Conservation (phyloP, 2,797 vertebrate species). For the Distichodus sexfasciatus region DNA sequence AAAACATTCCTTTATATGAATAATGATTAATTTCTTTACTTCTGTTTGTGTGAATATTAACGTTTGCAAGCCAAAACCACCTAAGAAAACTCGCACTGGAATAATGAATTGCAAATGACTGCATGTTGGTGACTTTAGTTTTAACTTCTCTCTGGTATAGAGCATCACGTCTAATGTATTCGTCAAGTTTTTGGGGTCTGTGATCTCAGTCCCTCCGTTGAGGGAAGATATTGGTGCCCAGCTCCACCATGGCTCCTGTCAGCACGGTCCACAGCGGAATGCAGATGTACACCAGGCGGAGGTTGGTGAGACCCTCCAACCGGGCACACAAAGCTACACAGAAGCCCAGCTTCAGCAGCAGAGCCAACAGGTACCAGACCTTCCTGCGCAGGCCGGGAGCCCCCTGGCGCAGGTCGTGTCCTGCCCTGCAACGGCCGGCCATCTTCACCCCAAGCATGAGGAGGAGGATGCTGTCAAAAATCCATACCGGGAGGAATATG, state of each 20-base stretch:
- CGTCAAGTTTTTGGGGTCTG: too few relatives aligned
- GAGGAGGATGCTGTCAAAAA: constrained; percentile 91
- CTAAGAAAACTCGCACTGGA: too few relatives aligned
- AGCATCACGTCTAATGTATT: too few relatives aligned
- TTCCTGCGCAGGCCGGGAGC: constrained; percentile 87
- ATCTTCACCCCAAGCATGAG: constrained; percentile 93
- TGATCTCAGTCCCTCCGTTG: constrained; percentile 80
- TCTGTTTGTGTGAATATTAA: too few relatives aligned
- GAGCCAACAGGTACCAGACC: constrained; percentile 88
- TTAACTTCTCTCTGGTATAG: too few relatives aligned
- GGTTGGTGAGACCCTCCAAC: constrained; percentile 81
- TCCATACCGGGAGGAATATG: constrained; percentile 94
- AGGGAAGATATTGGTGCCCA: constrained; percentile 88
- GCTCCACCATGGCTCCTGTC: constrained; percentile 85
- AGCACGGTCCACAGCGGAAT: constrained; percentile 91
- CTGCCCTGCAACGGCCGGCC: constrained; percentile 89
- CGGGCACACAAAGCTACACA: constrained; percentile 89
- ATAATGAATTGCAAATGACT: too few relatives aligned
- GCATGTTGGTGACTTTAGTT: too few relatives aligned
- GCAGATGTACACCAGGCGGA: constrained; percentile 87
- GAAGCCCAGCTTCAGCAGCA: constrained; percentile 92
- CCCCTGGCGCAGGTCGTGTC: constrained; percentile 87
- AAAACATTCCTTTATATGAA: too few relatives aligned
- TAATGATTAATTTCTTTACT: too few relatives aligned
- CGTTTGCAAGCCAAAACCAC: too few relatives aligned